A percentile compares a stretch with the other conserved stretches of the same genome.
These are phyloP conservation scores for Syngnathus floridae DNA, from an alignment of 2,113 vertebrate genomes.

Conservation along the genomic window DNA sequence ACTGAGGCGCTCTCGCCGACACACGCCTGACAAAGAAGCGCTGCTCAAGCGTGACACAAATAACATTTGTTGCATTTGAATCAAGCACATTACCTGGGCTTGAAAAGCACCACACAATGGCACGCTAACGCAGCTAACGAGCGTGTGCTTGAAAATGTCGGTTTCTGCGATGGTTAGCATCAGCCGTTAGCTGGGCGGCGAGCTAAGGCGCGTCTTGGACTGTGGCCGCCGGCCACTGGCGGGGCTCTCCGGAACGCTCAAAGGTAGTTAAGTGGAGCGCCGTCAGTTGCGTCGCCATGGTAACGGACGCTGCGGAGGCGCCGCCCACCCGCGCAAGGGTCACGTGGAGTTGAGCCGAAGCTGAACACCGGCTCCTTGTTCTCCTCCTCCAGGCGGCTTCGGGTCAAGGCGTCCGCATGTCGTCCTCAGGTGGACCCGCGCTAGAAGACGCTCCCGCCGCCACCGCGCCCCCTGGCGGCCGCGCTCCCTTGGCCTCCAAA, in stretches of 20 bases:
- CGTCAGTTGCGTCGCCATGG: not conserved
- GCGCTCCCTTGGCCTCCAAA: conserved; percentile 75
- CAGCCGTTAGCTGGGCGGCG: not conserved
- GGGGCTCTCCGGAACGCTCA: no score
- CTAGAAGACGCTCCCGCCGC: not conserved
- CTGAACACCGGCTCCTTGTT: not conserved
- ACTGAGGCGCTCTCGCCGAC: not conserved
- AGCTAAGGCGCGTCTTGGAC: no score
- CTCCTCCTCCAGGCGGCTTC: no score
- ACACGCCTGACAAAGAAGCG: not conserved
- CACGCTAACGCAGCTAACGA: not conserved
- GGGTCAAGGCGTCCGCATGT: conserved; percentile 10
- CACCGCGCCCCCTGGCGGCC: not conserved
- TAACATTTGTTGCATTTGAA: not conserved
- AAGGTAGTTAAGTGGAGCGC: no score
- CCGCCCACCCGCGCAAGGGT: no score
- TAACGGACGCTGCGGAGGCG: not conserved
- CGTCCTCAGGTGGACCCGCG: conserved; percentile 4
- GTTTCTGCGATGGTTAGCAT: not conserved
- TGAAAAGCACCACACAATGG: not conserved
- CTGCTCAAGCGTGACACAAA: not conserved
- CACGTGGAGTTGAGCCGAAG: no score
- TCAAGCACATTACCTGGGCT: no score
- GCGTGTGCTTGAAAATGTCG: not conserved
- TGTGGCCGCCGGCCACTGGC: no score